Evolutionary conservation across 2,797 vertebrate genomes (phyloP).

Genomic region (Artibeus jamaicensis): DNA sequence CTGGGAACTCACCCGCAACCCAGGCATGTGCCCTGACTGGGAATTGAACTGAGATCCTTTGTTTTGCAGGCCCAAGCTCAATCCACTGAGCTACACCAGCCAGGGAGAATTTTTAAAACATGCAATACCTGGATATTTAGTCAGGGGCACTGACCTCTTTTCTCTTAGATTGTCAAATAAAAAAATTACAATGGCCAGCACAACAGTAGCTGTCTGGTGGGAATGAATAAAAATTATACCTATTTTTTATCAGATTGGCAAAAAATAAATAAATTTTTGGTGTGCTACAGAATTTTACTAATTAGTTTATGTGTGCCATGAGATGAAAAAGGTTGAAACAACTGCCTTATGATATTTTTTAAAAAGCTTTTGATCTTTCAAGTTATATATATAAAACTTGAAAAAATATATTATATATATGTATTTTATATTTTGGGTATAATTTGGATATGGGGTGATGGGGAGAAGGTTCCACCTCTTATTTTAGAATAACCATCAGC

Average conservation of each 20-base stretch:
- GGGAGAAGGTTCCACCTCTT: not conserved
- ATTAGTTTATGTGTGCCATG: not conserved
- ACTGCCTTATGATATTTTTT: not conserved
- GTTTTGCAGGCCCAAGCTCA: no score
- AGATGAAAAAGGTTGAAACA: not conserved
- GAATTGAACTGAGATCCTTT: no score
- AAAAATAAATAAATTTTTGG: not conserved
- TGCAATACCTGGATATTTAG: not conserved
- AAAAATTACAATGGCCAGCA: not conserved
- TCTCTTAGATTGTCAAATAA: not conserved
- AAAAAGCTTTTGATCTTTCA: not conserved
- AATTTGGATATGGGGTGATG: not conserved
- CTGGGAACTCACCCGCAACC: no score
- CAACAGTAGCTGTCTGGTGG: not conserved
- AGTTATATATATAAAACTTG: not conserved
- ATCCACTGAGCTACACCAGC: no score
- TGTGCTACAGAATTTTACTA: not conserved
- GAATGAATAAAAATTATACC: not conserved
- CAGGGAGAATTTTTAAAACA: not conserved
- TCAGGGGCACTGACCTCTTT: not conserved
- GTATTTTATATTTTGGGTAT: not conserved
- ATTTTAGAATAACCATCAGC: not conserved
- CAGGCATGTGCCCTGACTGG: no score
- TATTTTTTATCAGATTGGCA: not conserved
- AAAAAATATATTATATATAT: no score